These are phyloP conservation scores for Rhagoletis zephyria DNA, from an alignment of 1,140 invertebrate genomes.

Conservation along the genomic window DNA sequence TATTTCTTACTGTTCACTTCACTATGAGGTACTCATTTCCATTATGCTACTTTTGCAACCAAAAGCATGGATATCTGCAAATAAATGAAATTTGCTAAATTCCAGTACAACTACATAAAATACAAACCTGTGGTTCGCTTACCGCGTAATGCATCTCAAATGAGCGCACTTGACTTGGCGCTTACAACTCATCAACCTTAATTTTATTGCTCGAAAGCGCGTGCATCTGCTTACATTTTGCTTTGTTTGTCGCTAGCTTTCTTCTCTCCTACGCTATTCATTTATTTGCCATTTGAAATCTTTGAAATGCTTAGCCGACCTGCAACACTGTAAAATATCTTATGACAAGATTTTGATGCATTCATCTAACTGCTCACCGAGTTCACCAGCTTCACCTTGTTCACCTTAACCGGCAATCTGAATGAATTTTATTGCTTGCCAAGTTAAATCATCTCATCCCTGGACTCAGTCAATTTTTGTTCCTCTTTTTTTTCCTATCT, in stretches of 20 bases:
- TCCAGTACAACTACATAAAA: background rate
- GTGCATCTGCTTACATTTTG: background rate
- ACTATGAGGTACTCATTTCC: background rate
- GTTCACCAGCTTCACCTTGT: background rate
- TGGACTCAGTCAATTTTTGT: background rate
- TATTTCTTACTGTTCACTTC: background rate
- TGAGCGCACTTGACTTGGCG: constrained; percentile 4
- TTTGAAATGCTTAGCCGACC: background rate
- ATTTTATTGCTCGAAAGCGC: background rate
- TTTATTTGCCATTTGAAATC: background rate
- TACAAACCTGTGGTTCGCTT: background rate
- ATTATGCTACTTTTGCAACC: background rate
- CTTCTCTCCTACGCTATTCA: background rate
- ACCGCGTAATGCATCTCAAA: background rate
- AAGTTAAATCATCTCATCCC: background rate
- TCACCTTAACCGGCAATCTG: background rate
- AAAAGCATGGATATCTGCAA: background rate
- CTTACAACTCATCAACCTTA: background rate
- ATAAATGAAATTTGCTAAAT: background rate
- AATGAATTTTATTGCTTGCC: background rate
- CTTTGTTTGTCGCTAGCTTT: background rate
- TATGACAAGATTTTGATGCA: background rate
- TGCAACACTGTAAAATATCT: background rate
- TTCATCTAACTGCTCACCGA: background rate
- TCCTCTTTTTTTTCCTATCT: background rate